Percentiles rank a stretch among this genome's conserved stretches.
phyloP scores from a whole-genome alignment of 2,113 vertebrate genomes.

The Rhombomys opimus region DNA sequence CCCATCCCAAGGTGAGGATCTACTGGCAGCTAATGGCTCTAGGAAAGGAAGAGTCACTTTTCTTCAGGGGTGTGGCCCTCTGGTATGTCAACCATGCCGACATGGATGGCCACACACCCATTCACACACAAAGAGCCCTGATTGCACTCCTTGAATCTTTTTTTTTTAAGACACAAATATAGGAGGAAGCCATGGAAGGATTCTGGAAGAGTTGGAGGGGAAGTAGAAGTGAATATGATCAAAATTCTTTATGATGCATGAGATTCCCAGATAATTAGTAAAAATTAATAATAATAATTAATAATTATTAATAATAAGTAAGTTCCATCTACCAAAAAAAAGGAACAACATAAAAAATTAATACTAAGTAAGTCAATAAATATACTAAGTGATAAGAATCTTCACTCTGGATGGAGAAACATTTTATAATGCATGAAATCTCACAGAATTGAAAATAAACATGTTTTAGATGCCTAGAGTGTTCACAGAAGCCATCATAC shows the following conservation, averaged over 20 bases:
- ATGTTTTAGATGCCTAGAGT: neutral
- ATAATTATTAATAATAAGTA: neutral
- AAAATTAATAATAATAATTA: neutral
- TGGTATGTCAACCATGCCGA: neutral
- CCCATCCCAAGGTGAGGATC: neutral
- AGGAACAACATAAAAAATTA: neutral
- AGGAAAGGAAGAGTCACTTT: neutral
- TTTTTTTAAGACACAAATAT: neutral
- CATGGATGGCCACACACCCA: too few relatives aligned
- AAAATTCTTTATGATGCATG: neutral
- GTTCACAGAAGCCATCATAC: neutral
- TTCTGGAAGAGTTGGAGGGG: neutral
- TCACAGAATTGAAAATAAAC: neutral
- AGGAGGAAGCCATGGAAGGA: neutral
- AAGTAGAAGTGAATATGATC: too few relatives aligned
- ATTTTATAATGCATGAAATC: too few relatives aligned
- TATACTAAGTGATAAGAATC: neutral
- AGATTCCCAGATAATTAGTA: neutral
- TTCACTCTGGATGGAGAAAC: neutral
- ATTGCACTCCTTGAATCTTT: neutral
- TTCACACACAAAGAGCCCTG: rapidly evolving
- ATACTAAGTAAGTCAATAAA: neutral
- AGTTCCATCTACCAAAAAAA: neutral
- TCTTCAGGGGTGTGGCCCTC: neutral
- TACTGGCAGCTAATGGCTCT: neutral